Conservation (phyloP, 2,888 invertebrate species). For the Andrena dorsata region DNA sequence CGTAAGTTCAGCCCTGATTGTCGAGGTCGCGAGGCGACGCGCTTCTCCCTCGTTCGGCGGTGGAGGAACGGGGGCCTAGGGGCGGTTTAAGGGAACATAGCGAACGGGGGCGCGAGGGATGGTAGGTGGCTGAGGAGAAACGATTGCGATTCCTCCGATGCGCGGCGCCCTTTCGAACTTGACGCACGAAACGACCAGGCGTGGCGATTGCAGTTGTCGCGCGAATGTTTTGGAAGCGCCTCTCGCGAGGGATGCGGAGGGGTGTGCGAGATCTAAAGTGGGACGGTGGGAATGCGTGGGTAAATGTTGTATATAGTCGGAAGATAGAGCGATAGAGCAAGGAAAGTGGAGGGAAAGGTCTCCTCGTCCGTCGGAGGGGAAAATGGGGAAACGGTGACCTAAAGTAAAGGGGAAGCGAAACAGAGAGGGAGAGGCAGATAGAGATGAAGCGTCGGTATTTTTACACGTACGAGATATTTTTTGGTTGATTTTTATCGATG, state of each 20-base stretch:
- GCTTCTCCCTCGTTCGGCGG: background rate
- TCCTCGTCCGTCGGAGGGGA: background rate
- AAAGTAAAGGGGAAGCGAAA: constrained; percentile 2
- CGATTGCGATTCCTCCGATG: too few relatives aligned
- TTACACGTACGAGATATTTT: constrained; percentile 56
- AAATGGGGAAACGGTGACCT: constrained; percentile 12
- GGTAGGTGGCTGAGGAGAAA: background rate
- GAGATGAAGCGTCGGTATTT: constrained; percentile 47
- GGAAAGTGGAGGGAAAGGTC: background rate
- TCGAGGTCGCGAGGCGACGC: constrained; percentile 14
- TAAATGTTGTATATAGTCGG: background rate
- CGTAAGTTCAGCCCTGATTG: constrained; percentile 47
- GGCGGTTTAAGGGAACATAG: background rate
- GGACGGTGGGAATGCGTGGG: too few relatives aligned
- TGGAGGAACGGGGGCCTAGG: background rate
- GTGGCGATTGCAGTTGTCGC: background rate
- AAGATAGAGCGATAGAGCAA: background rate
- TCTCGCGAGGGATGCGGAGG: too few relatives aligned
- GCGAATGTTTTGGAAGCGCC: background rate
- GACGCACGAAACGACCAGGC: background rate
- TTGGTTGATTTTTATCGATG: constrained; percentile 66
- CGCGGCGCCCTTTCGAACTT: too few relatives aligned
- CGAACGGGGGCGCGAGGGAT: background rate
- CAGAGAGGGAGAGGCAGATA: constrained; percentile 3
- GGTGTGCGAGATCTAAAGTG: too few relatives aligned